Base-by-base conservation (phyloP, 2,797 vertebrate genomes). In the Podargus strigoides region DNA sequence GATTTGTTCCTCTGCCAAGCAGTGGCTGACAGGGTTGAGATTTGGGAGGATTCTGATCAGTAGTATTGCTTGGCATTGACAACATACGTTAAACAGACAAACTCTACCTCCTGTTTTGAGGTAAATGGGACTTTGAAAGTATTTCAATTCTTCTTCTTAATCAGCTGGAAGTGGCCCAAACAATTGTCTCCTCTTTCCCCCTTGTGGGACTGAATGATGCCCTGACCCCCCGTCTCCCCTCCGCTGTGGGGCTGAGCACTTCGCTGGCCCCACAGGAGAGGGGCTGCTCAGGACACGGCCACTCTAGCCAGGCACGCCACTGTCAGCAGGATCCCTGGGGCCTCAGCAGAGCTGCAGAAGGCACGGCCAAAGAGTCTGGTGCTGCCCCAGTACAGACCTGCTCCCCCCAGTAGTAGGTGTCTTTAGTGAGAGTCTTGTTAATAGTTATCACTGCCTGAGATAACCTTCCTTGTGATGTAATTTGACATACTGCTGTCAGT, bases 401-500 rank as follows among this genome's bases (percentile, higher is more conserved):
- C 80, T 94, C 60, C 74, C 91, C 62, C 79, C 81, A 67, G 46
- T 63, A 77, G 85, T 12, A 60, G 12, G 3, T 63, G 55, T 78
- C 77, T 95, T 76, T 53, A 68, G 46, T 70, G 87, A 70, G 87
- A 70, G 36, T 59, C 78, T 90, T 84, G 64, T 74, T 94, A 94
- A 89, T 86, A 96, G 90, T 93, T 93, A 80, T 58, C 80, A 22
- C 70, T 87, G 64, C 92, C 86, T 95, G 81, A 96, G 74, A 94
- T 88, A 97, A 94, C 86, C 79, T 83, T 91, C 82, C 68, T 58
- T 83, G 88, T 93, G 95, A 95, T 94, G 53, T 85, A 95, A 90
- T 96, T 93, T 97, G 96, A 97, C 93, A 93, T 70, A 77, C 88
- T 89, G 91, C 93, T 91, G 82, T 95, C 92, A 96, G 56, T 91